Evolutionary conservation across 2,888 invertebrate genomes (phyloP).

Genomic region (Meliscaeva auricollis): DNA sequence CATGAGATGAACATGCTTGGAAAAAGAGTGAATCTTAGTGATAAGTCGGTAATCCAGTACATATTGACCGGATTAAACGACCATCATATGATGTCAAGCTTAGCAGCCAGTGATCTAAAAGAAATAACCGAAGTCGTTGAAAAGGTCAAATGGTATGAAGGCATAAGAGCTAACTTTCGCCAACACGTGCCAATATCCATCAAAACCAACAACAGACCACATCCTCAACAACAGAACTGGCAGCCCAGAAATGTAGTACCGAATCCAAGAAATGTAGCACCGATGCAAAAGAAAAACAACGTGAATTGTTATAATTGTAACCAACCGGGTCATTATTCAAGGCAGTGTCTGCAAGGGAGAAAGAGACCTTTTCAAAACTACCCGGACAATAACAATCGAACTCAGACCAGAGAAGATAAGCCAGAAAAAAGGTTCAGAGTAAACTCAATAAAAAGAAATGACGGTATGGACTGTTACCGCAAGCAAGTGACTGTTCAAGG

Average conservation of each 20-base stretch:
- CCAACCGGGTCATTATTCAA: neutral
- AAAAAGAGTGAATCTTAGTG: neutral
- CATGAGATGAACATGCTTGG: slow-evolving; percentile 7
- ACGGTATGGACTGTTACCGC: neutral
- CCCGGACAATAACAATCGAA: neutral
- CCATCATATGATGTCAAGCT: neutral
- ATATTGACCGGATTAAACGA: neutral
- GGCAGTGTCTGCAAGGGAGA: neutral
- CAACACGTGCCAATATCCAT: neutral
- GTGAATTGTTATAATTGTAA: neutral
- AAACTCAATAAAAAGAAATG: neutral
- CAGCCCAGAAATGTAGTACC: neutral
- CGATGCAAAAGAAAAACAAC: neutral
- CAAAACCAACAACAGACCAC: neutral
- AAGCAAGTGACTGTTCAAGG: neutral
- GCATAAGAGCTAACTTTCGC: slow-evolving; percentile 8
- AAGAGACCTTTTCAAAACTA: neutral
- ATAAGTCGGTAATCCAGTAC: neutral
- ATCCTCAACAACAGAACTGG: neutral
- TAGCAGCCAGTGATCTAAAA: neutral
- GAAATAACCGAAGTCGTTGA: neutral
- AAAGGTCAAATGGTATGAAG: slow-evolving; percentile 12
- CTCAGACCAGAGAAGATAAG: neutral
- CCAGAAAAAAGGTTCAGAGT: slow-evolving; percentile 5
- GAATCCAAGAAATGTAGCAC: neutral